Percentiles rank a stretch among this genome's conserved stretches.
phyloP scores from a whole-genome alignment of 2,113 vertebrate genomes.

The Bos javanicus region DNA sequence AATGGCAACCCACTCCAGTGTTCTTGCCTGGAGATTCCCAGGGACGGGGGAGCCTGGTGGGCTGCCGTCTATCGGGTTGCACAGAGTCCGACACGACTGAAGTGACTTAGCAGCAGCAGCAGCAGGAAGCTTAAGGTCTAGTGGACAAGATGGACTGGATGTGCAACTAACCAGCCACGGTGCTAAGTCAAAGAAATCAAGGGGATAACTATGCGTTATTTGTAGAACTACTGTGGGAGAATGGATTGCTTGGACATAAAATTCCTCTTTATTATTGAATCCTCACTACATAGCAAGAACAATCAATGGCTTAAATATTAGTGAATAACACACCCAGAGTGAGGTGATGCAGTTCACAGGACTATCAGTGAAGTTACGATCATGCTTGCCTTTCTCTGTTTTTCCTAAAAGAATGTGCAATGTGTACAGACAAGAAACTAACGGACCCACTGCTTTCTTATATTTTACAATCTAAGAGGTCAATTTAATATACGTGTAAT shows the following conservation, averaged over 20 bases:
- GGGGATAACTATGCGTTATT: not conserved
- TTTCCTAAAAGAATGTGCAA: not conserved
- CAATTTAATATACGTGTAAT: not conserved
- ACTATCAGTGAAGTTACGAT: not conserved
- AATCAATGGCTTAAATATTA: not conserved
- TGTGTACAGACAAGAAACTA: not conserved
- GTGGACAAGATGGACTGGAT: no score
- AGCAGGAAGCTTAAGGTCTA: not conserved
- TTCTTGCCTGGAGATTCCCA: no score
- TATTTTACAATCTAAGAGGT: not conserved
- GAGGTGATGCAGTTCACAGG: not conserved
- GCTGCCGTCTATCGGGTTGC: no score
- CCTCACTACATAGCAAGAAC: not conserved
- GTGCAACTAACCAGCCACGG: not conserved
- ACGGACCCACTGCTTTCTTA: not conserved
- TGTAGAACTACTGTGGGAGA: not conserved
- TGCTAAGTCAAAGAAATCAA: not conserved
- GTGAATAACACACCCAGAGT: not conserved
- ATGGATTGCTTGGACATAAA: not conserved
- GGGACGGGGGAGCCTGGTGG: no score
- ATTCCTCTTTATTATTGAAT: not conserved
- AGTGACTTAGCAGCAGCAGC: no score
- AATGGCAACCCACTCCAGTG: no score
- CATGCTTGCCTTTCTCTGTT: not conserved
- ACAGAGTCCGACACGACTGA: no score